phyloP scores from a whole-genome alignment of 1,140 invertebrate species.

The Aphaenogaster floridana region DNA sequence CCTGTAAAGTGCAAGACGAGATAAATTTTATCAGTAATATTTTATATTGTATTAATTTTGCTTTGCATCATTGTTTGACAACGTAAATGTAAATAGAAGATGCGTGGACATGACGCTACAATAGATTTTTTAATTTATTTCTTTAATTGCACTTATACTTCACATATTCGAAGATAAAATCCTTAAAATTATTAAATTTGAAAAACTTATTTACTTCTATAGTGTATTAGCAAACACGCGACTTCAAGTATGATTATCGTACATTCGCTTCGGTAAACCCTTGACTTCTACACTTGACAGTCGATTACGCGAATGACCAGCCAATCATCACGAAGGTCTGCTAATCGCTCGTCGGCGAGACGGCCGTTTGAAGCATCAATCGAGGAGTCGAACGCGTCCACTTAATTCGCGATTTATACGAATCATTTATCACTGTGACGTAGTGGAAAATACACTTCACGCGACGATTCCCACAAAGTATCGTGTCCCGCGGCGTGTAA shows the following conservation, averaged over 20 bases:
- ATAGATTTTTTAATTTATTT: background rate
- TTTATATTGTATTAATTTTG: background rate
- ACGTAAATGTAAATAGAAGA: background rate
- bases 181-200: background rate
- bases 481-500: background rate
- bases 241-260: background rate
- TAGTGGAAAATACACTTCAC: conserved; percentile 6
- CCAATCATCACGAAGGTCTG: conserved; percentile 12
- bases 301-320: conserved; percentile 3
- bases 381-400: conserved; percentile 36
- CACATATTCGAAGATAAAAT: background rate
- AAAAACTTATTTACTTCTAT: background rate
- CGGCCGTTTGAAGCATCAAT: conserved; percentile 30
- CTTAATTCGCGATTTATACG: conserved; percentile 26
- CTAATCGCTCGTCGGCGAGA: conserved; percentile 1
- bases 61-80: background rate
- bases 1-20: background rate
- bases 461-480: background rate
- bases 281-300: conserved; percentile 41
- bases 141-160: background rate
- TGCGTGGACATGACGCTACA: background rate
- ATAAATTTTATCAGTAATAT: background rate
- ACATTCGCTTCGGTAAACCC: background rate
- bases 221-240: background rate
- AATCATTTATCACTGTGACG: conserved; percentile 29